Base-by-base conservation (phyloP, 2,888 invertebrate species). In the Agonopterix heracliana region DNA sequence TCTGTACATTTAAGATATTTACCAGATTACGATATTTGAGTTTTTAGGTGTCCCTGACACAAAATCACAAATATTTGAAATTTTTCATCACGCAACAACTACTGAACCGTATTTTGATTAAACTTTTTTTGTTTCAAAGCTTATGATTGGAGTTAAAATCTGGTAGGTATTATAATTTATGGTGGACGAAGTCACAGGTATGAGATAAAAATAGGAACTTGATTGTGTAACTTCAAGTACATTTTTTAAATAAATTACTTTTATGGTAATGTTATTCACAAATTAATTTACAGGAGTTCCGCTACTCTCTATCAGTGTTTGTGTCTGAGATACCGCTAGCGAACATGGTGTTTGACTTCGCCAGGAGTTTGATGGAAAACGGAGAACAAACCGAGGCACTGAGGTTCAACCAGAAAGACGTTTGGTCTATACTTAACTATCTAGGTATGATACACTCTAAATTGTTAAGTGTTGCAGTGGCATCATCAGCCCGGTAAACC, bases 261-360 rank as follows among this genome's bases (percentile, higher is more conserved):
- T 17, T 17, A 17, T 17, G 3, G 17, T 17, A 17, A 17, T 17
- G 17, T 17, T 17, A 17, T 3, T 17, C 2, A 17, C 3, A 17
- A 3, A 17, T 17, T n/a, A n/a, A 3, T 44, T 44, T 41, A 11
- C 76, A 91, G 83, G 83, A 90, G 34, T 91, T 90, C 60, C 88
- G 80, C 56, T 92, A 91, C 63, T 86, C 89, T 3, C 68, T 92
- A 2, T 91, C 91, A 1, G 89, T 92, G 44, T 92, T 92, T 66
- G 78, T 90, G 44, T 90, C 91, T 3, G 92, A 92, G 74, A 90
- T 91, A 48, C 90, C 90, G 0, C 63, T 89, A 38, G 75, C 85
- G 13, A 90, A 87, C 58, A 88, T 88, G 78, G 75, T 90, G 52
- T 90, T 90, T 59, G 79, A 80, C 10, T 86, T 83, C 54, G 76